phyloP scores from a whole-genome alignment of 2,888 invertebrate species.

The Drosophila diplacantha region DNA sequence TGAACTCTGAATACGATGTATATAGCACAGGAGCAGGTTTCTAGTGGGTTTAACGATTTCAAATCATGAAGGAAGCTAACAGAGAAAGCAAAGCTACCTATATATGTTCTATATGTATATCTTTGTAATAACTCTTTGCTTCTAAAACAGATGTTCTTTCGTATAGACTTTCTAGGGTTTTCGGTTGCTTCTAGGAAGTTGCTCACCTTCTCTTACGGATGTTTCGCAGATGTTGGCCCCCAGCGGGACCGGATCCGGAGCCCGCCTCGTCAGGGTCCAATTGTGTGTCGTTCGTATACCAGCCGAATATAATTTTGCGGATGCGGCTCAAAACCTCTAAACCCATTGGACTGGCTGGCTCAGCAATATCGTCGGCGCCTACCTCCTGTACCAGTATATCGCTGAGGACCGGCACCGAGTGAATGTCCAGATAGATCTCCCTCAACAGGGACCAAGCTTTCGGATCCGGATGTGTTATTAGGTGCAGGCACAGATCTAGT shows the following conservation, averaged over 20 bases:
- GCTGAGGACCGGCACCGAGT: not conserved
- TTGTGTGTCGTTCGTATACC: slow-evolving; percentile 44
- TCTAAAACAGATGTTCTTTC: too few species aligned
- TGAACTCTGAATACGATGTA: too few species aligned
- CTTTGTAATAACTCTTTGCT: too few species aligned
- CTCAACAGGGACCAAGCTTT: not conserved
- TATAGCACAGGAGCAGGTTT: not conserved
- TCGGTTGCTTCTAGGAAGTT: too few species aligned
- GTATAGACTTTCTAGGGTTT: too few species aligned
- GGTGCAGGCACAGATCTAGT: not conserved
- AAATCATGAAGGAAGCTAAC: not conserved
- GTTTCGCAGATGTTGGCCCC: not conserved
- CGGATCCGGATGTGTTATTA: not conserved
- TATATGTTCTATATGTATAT: too few species aligned
- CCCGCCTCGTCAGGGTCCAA: slow-evolving; percentile 15
- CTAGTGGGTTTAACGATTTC: not conserved
- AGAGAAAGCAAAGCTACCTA: too few species aligned
- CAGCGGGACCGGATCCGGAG: not conserved
- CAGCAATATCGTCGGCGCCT: too few species aligned
- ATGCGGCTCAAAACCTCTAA: slow-evolving; percentile 68
- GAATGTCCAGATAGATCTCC: not conserved
- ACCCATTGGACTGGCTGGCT: slow-evolving; percentile 62
- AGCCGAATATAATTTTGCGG: slow-evolving; percentile 49
- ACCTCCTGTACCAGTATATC: not conserved
- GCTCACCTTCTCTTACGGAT: slow-evolving; percentile 55